Base-by-base conservation (phyloP, 2,113 vertebrate species). In the Psammodynastes pulverulentus region DNA sequence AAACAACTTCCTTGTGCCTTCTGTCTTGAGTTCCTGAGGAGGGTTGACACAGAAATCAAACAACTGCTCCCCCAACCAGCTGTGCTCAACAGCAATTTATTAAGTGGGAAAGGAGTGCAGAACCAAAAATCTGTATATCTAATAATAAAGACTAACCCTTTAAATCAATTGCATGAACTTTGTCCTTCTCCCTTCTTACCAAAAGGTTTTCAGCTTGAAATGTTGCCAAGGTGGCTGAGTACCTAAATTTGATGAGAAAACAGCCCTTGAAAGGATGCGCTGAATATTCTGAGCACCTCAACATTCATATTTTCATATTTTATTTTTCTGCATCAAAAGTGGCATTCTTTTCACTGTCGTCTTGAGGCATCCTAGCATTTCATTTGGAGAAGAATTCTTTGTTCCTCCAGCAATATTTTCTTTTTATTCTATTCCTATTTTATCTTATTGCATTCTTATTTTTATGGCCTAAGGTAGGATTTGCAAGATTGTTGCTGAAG, bases 171-270 rank as follows among this genome's bases (percentile, higher is more conserved):
- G 0, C 92, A 93, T 39, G 49, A 87, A 95, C 92, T 49, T 90
- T 95, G 84, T 51, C 49, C 43, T 72, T 19, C 2, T 19, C 24
- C 43, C 72, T 58, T 58, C 24, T 45, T 4, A 0, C 34, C 58
- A 84, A 93, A 95, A 95, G 45, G 4, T 26, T 89, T 95, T 54
- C 92, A 92, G 95, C 90, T 94, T 79, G 95, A 93, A 92, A 0
- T 0, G 90, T 90, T 96, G 95, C 95, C 95, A 97, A 95, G 90
- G 92, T 95, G 92, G 3, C 0, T 92, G 53, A 94, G 93, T 93
- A 86, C 90, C 90, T 92, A 93, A 95, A 95, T 92, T 56, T 51
- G 85, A 79, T 13, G 88, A 92, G 52, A 90, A 49, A 24, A 84
- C 45, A 94, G 93, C 39, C 52, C 86, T 67, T 94, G 94, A 95